These are phyloP conservation scores for Leguminivora glycinivorella DNA, from an alignment of 1,140 invertebrate genomes.

Conservation along the genomic window DNA sequence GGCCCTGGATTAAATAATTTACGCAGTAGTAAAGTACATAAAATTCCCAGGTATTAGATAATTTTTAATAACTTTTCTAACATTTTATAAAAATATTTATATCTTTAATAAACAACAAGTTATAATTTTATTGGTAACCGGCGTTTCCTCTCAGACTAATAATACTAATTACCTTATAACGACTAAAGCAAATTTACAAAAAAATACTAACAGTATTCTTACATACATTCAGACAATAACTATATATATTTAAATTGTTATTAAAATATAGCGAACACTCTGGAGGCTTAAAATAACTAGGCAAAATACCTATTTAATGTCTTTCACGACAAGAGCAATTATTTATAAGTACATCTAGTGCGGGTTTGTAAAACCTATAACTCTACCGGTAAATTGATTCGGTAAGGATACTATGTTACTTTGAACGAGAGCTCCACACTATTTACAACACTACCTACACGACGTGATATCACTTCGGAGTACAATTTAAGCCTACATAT, in stretches of 20 bases:
- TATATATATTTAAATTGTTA: conserved; percentile 50
- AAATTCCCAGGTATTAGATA: conserved; percentile 60
- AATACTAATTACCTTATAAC: conserved; percentile 73
- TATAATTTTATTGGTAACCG: conserved; percentile 78
- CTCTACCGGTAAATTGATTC: conserved; percentile 73
- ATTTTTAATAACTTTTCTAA: conserved; percentile 72
- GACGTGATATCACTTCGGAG: conserved; percentile 60
- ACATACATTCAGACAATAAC: conserved; percentile 63
- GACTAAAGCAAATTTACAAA: conserved; percentile 72
- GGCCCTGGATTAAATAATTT: conserved; percentile 65
- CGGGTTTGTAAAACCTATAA: conserved; percentile 39
- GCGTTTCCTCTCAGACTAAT: conserved; percentile 78
- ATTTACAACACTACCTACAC: conserved; percentile 71
- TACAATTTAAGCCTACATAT: background rate
- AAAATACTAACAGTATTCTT: conserved; percentile 57
- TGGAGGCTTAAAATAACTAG: conserved; percentile 59
- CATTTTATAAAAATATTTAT: conserved; percentile 74
- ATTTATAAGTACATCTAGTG: conserved; percentile 53
- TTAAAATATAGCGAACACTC: conserved; percentile 70
- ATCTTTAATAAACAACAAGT: conserved; percentile 78
- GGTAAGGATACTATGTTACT: conserved; percentile 58
- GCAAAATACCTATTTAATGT: conserved; percentile 50
- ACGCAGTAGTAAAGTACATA: conserved; percentile 48
- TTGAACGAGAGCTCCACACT: conserved; percentile 52
- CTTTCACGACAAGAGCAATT: conserved; percentile 52